Base-by-base conservation (phyloP, 1,140 invertebrate genomes). In the Lordiphosa collinella region DNA sequence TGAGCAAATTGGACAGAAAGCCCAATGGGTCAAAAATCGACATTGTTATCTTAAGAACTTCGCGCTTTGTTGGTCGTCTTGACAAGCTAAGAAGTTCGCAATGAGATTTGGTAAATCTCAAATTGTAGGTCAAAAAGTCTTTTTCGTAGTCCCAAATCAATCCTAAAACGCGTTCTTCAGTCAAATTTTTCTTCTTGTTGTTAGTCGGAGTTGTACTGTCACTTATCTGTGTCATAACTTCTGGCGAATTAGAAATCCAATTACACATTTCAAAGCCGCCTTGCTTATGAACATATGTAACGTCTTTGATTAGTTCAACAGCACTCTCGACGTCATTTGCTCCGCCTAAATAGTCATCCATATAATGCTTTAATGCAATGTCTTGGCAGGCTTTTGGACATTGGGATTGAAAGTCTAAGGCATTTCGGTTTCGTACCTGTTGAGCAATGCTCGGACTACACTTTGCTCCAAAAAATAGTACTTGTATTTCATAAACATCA, bases 321-420 rank as follows among this genome's bases (percentile, higher is more conserved):
- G 79, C 68, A 10, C 69, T 69, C 0, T n/a, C 38, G 12, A 44
- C 47, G 1, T 57, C 52, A 10, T 62, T 57, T 1, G 50, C 56
- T 34, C 68, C 75, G 40, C 87, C 67, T 10, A 89, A 55, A 54
- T 70, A 89, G 44, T 89, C 89, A 22, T 89, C 88, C 74, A 89
- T 89, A 44, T 89, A 90, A 55, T 85, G 84, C 38, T 84, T 72
- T 4, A 62, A 40, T 4, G 62, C 25, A 7, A 88, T 75, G 2
- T 69, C 80, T 0, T 73, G 11, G 1, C 68, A 82, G 0, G 86
- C 84, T 5, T 43, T 13, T 0, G 71, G 78, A 18, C 54, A 61
- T 3, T 43, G 10, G 0, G 61, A 13, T 3, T 44, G 13, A 51
- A 75, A 68, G 8, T 55, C 31, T 4, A 12, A 2, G 0, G 87